A percentile compares a stretch with the other conserved stretches of the same genome.
Conservation (phyloP, 2,888 invertebrate genomes). For the Heteropelma amictum region DNA sequence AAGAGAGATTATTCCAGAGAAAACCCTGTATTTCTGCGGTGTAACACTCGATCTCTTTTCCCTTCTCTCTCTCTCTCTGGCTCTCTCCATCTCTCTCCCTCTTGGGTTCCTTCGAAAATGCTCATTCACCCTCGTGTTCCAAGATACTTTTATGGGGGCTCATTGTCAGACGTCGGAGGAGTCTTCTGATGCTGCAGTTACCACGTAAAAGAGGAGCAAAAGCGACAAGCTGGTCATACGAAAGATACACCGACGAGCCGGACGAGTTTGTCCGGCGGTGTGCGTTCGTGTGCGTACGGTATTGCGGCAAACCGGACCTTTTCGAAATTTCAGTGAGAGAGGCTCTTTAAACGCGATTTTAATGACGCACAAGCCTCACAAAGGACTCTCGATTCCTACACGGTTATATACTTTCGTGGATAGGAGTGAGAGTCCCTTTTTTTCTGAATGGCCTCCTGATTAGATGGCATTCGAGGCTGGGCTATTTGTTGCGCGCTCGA, state of each 20-base stretch:
- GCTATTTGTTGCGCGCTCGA: conserved; percentile 60
- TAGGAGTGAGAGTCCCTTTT: conserved; percentile 35
- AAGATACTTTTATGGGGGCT: conserved; percentile 59
- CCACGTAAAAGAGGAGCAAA: conserved; percentile 20
- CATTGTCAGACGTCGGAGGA: conserved; percentile 50
- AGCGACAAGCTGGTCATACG: conserved; percentile 5
- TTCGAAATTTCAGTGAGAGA: conserved; percentile 56
- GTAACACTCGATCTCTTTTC: conserved; percentile 1
- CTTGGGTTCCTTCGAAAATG: background rate
- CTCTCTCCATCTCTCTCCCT: background rate
- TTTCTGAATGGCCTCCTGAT: conserved; percentile 62
- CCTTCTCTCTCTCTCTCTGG: background rate
- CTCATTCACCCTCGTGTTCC: conserved; percentile 44
- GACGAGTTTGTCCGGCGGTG: conserved; percentile 33
- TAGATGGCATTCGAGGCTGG: conserved; percentile 56
- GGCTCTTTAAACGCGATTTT: conserved; percentile 65
- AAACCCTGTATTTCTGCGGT: conserved; percentile 29
- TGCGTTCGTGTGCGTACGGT: conserved; percentile 7
- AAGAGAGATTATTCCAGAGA: conserved; percentile 11
- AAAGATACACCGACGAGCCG: conserved; percentile 29
- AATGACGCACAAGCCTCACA: conserved; percentile 63
- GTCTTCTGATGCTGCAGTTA: conserved; percentile 43
- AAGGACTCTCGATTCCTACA: conserved; percentile 55
- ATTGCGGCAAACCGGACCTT: conserved; percentile 44
- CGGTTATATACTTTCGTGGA: conserved; percentile 1